Evolutionary conservation across 2,113 vertebrate genomes (phyloP), one percentile per base, ranked within the genome.

Genomic region (Oreochromis tanganicae): DNA sequence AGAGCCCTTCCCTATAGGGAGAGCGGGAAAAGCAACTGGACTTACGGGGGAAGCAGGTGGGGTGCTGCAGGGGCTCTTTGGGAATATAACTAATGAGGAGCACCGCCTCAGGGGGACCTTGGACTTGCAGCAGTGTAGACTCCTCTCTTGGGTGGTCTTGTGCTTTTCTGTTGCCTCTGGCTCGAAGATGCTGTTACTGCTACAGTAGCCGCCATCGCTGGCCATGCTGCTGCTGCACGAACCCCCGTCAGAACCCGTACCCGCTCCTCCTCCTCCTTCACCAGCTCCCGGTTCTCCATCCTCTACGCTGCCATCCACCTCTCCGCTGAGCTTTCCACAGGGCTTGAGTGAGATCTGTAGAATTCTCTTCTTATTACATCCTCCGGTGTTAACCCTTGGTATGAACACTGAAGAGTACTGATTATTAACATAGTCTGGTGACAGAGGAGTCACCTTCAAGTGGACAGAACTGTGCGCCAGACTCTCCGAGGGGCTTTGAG

Each of bases 41-140:
- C 91, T 95, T 48, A 97, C 95, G 1, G 98, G 98, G 55, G 98
- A 98, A 32, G 97, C 92, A 17, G 98, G 98, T 21, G 98, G 98
- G 5, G 97, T 99, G 87, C 87, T 96, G 32, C 97, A 98, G 83
- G 97, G 97, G 89, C 97, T 99, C 93, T 96, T 96, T 17, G 98
- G 98, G 80, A 99, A 99, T 93, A 99, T 97, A 73, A 99, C 97
- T 93, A 99, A 93, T 1, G 99, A 99, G 2, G 98, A 99, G 93
- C 98, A 99, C 13, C 98, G 97, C 86, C 97, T 97, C 27, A 99
- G 94, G 1, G 98, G 98, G 79, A 96, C 94, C 93, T 96, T 97
- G 3, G 95, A 89, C 81, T 96, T 97, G 80, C 89, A 93, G 88
- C 93, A 96, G 80, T 68, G 91, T 9, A 95, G 90, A 83, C 90